A percentile compares a stretch with the other conserved stretches of the same genome.
phyloP scores from a whole-genome alignment of 2,888 invertebrate species.

The Schizaphis graminum region DNA sequence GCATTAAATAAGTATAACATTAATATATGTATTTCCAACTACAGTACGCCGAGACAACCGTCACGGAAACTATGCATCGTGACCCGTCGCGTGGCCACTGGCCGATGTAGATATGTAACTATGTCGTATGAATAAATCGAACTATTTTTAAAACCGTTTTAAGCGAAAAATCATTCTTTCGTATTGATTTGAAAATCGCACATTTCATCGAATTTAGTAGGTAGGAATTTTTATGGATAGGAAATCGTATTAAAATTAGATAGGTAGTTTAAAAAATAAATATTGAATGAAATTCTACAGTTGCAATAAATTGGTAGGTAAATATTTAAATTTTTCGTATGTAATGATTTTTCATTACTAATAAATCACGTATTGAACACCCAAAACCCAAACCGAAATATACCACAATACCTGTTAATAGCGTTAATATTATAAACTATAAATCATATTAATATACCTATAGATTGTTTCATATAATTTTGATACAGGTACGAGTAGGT shows the following conservation, averaged over 20 bases:
- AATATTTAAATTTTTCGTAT: neutral
- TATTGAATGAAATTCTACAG: neutral
- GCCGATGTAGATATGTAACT: neutral
- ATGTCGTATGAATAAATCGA: neutral
- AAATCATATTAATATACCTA: neutral
- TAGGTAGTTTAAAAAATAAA: neutral
- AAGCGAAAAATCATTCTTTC: neutral
- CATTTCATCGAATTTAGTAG: neutral
- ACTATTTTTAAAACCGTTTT: neutral
- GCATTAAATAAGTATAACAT: neutral
- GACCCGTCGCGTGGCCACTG: neutral
- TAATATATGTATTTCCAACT: neutral
- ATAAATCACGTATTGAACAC: neutral
- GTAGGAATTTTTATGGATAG: neutral
- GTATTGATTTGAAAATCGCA: neutral
- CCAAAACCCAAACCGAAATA: neutral
- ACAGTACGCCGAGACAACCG: neutral
- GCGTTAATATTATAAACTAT: neutral
- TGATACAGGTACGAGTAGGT: neutral
- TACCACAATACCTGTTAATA: neutral
- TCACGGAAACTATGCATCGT: neutral
- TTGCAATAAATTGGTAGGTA: neutral
- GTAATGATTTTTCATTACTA: neutral
- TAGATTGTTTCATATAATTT: neutral
- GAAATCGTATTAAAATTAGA: neutral